Evolutionary conservation across 1,140 invertebrate genomes (phyloP), one percentile per base, ranked within the genome.

Genomic region (Bradysia coprophila): DNA sequence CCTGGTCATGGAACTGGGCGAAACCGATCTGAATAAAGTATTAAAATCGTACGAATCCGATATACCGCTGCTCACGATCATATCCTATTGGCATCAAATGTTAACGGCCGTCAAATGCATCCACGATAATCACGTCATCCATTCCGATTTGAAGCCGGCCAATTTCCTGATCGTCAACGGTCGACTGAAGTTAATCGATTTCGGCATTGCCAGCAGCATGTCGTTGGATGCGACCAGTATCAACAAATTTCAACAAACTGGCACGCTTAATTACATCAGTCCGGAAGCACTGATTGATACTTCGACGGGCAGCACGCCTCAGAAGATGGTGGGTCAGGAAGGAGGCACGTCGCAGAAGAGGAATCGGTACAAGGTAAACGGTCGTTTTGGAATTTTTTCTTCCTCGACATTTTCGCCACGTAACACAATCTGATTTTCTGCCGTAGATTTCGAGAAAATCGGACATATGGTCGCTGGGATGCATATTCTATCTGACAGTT

Each of bases 391-490:
- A 9, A n/a, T 8, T 9, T n/a, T 9, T n/a, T 9, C 28, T 9
- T 31, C n/a, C n/a, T n/a, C 8, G n/a, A 31, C n/a, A 31, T 31
- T 31, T 31, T 31, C 28, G n/a, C n/a, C n/a, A n/a, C 8, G 28
- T 9, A 8, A 31, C 28, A 31, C 8, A 31, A 31, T 31, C 28
- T n/a, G n/a, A n/a, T n/a, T n/a, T n/a, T n/a, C n/a, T n/a, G n/a
- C n/a, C n/a, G 43, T 58, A 94, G 85, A 82, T 96, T 43, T 84
- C 80, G 44, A 83, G 77, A 43, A 92, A 90, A 53, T 89, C 89
- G 11, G 94, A 98, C 63, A 86, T 98, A 13, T 98, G 94, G 94
- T 94, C 91, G 1, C 65, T 98, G 21, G 94, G 94, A 13, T 96
- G 93, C 59, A 98, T 98, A 46, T 67, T 98, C 20, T 98, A 96